A percentile compares a stretch with the other conserved stretches of the same genome.
Evolutionary conservation across 2,797 vertebrate genomes (phyloP).

Genomic region (Pangasius sanitwongsei): DNA sequence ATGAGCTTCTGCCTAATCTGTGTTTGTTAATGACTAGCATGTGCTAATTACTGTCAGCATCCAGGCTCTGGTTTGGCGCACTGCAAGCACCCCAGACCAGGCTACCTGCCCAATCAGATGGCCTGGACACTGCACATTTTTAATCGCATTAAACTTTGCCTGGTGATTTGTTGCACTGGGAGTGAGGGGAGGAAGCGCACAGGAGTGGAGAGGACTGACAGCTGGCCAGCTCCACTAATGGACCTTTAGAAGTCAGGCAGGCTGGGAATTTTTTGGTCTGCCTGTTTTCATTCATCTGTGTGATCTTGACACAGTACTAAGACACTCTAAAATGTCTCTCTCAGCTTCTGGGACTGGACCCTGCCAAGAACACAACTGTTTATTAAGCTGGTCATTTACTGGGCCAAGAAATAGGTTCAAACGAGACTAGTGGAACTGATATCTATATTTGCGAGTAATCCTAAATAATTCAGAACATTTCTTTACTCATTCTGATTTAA

Average conservation of each 20-base stretch:
- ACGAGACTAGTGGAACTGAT: constrained; percentile 17
- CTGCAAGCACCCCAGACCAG: constrained; percentile 44
- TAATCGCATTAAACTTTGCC: constrained; percentile 69
- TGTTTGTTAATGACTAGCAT: constrained; percentile 94
- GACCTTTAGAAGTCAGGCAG: constrained; percentile 54
- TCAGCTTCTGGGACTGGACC: constrained; percentile 47
- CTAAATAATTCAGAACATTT: neutral
- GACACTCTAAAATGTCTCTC: constrained; percentile 49
- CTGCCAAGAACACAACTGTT: constrained; percentile 48
- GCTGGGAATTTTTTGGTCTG: constrained; percentile 57
- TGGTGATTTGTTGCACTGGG: constrained; percentile 67
- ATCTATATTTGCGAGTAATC: constrained; percentile 15
- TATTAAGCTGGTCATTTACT: constrained; percentile 45
- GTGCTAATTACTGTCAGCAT: constrained; percentile 94
- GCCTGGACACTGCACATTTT: constrained; percentile 69
- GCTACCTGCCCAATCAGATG: constrained; percentile 75
- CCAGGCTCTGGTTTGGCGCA: constrained; percentile 73
- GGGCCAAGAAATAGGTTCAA: constrained; percentile 27
- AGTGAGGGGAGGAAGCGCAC: constrained; percentile 49
- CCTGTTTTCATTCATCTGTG: constrained; percentile 61
- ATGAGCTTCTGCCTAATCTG: constrained; percentile 86
- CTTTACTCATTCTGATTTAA: neutral
- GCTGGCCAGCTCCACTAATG: constrained; percentile 66
- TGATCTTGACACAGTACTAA: constrained; percentile 60
- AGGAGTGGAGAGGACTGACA: constrained; percentile 62